phyloP scores from a whole-genome alignment of 53 echinoderm and acorn worm genomes.

The Echinarachnius parma region DNA sequence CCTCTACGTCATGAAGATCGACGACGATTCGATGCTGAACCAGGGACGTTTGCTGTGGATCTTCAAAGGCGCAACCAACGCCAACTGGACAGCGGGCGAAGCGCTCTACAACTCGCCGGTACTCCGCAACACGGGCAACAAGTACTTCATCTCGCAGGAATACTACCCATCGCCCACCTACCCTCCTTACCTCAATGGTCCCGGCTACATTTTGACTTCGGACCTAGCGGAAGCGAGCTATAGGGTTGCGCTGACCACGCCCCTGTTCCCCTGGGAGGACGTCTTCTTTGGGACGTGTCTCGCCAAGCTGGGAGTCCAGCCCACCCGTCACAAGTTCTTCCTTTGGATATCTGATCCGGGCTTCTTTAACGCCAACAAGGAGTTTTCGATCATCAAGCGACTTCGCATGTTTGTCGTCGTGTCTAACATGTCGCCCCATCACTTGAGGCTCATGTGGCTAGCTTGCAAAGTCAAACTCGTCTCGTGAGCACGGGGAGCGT shows the following conservation, averaged over 20 bases:
- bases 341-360: constrained; percentile 9
- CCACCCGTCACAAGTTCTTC: constrained; percentile 21
- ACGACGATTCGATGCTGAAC: constrained; percentile 71
- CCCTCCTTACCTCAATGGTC: constrained; percentile 63
- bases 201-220: constrained; percentile 53
- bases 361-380: background rate
- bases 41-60: constrained; percentile 28
- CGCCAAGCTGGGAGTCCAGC: constrained; percentile 40
- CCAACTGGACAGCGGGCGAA: constrained; percentile 38
- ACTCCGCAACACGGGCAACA: constrained; percentile 48
- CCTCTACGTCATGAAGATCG: constrained; percentile 70
- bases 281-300: constrained; percentile 64
- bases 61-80: constrained; percentile 1
- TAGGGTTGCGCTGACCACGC: constrained; percentile 14
- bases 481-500: too few species aligned
- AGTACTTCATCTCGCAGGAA: constrained; percentile 47
- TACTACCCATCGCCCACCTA: constrained; percentile 43
- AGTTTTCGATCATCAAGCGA: background rate
- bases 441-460: constrained; percentile 15
- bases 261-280: constrained; percentile 67
- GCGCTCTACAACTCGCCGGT: constrained; percentile 15
- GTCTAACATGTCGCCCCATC: constrained; percentile 12
- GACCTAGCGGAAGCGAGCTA: constrained; percentile 52
- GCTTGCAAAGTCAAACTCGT: constrained; percentile 21
- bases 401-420: constrained; percentile 9